Base-by-base conservation (phyloP, 1,140 invertebrate species). In the Leptopilina clavipes region DNA sequence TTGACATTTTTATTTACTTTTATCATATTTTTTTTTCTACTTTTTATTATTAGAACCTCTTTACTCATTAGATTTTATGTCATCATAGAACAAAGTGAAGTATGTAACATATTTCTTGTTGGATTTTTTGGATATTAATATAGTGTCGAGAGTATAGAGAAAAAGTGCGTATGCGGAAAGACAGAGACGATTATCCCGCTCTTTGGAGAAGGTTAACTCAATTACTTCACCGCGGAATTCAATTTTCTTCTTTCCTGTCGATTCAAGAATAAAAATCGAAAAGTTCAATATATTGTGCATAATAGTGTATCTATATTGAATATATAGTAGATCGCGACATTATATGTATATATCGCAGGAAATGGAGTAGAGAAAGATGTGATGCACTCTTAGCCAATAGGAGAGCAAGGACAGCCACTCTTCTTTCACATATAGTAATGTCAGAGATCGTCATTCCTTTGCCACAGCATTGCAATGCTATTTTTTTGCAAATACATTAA, bases 331-430 rank as follows among this genome's bases (percentile, higher is more conserved):
- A 81, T 78, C 81, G 80, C 80, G 78, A 81, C 79, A 79, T 81
- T 40, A 40, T 81, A 81, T 73, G 1, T 2, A 31, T 54, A 19
- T 43, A 75, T 75, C 74, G 72, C 75, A 74, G 79, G 77, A 76
- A 82, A 76, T 37, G 5, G 14, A 52, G 14, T 31, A 31, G 25
- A 31, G 25, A 7, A n/a, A 52, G 48, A 52, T 17, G 48, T 52
- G 48, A 52, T 52, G 48, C 52, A 76, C 74, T 78, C 77, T 76
- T 52, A 80, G 74, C 77, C 77, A 73, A 83, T 84, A 77, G 77
- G 72, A 77, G 83, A 81, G 77, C 83, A 83, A 84, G 83, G 83
- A 83, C 83, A 73, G 72, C 80, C 72, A 75, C 81, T 84, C 76
- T 79, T 79, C 78, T 80, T 80, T 79, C 76, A 76, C 81, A n/a